Percentiles rank a stretch among this genome's conserved stretches.
These are phyloP conservation scores for Falco naumanni DNA, from an alignment of 2,797 vertebrate species.

Conservation along the genomic window DNA sequence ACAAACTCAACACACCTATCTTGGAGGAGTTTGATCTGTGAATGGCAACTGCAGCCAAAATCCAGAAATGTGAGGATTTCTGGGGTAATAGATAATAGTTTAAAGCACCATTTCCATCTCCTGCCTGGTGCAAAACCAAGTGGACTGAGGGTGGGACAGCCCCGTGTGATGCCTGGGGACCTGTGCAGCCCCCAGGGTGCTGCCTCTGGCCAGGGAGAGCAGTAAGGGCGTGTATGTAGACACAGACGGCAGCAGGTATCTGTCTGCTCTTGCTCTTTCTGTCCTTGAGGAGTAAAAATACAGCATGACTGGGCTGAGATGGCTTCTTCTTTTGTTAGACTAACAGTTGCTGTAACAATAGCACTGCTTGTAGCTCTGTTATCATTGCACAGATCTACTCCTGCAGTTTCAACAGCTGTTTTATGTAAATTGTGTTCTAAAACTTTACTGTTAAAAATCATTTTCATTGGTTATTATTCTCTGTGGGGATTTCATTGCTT, in stretches of 20 bases:
- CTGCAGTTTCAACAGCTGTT: background rate
- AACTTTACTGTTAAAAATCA: background rate
- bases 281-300: background rate
- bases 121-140: background rate
- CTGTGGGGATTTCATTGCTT: background rate
- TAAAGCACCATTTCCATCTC: background rate
- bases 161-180: background rate
- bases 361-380: background rate
- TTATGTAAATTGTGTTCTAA: background rate
- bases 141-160: accelerated
- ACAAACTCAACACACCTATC: background rate
- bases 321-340: background rate
- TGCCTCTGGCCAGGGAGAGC: background rate
- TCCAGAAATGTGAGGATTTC: background rate
- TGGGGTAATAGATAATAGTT: accelerated
- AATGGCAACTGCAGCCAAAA: background rate
- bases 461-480: background rate
- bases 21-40: background rate
- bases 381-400: background rate
- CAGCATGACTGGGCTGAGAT: background rate
- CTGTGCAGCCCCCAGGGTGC: no score
- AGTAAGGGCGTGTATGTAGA: accelerated
- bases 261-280: background rate
- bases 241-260: accelerated
- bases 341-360: background rate